phyloP scores from a whole-genome alignment of 2,888 invertebrate species.

The Xestoiulus laeticollis region DNA sequence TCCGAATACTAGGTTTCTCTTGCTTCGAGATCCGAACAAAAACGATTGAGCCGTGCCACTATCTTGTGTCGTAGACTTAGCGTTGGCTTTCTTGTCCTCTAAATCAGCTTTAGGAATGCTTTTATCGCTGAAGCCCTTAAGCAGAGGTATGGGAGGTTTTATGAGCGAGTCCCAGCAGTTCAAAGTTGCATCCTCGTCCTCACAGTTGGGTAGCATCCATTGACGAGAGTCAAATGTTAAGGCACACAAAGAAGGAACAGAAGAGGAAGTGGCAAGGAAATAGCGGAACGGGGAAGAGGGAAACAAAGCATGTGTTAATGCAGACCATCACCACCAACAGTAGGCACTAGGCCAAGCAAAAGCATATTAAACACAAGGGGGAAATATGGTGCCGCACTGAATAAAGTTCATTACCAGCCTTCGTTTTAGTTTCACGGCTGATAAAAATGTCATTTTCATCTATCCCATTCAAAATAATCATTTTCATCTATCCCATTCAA shows the following conservation, averaged over 20 bases:
- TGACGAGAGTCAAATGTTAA: constrained; percentile 18
- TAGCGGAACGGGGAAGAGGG: constrained; percentile 39
- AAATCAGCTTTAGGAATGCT: background rate
- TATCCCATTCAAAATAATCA: too few relatives aligned
- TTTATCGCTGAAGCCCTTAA: constrained; percentile 40
- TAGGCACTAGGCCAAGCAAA: constrained; percentile 5
- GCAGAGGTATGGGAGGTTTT: constrained; percentile 47
- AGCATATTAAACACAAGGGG: background rate
- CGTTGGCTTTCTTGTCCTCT: background rate
- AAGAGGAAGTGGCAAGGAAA: constrained; percentile 46
- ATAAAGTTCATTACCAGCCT: too few relatives aligned
- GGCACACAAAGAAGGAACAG: constrained; percentile 20
- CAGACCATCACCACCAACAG: constrained; percentile 44
- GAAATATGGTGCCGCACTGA: background rate
- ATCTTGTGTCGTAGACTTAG: background rate
- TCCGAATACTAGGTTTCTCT: constrained; percentile 64
- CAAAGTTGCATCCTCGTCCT: background rate
- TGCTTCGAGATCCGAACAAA: background rate
- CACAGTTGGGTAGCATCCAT: background rate
- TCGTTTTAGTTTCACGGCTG: too few relatives aligned
- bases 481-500: too few relatives aligned
- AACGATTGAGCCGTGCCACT: background rate
- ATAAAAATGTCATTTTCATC: too few relatives aligned
- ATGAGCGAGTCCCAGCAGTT: constrained; percentile 40
- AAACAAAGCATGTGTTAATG: constrained; percentile 47